Evolutionary conservation across 2,888 invertebrate species (phyloP).

Genomic region (Lepidocyrtinus sp.): DNA sequence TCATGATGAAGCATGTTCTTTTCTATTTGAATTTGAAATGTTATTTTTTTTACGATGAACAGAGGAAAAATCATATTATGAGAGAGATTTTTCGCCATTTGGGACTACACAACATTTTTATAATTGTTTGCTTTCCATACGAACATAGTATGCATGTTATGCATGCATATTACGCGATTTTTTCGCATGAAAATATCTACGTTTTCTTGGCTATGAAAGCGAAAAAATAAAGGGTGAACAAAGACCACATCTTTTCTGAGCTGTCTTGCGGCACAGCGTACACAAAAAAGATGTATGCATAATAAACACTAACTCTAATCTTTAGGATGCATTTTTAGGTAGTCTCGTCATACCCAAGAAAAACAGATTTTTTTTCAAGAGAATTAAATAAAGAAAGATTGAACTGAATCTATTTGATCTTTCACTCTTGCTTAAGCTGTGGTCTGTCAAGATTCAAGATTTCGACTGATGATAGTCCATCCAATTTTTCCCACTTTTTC

Average conservation of each 20-base stretch:
- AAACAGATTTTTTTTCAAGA: constrained; percentile 14
- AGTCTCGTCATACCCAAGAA: too few relatives aligned
- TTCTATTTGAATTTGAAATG: neutral
- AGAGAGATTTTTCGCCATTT: constrained; percentile 4
- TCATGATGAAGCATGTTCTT: neutral
- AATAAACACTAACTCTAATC: constrained; percentile 6
- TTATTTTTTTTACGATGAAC: neutral
- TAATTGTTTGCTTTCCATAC: constrained; percentile 12
- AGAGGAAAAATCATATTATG: neutral
- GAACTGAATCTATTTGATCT: neutral
- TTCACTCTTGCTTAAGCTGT: constrained; percentile 5
- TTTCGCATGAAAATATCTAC: neutral
- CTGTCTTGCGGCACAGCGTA: constrained; percentile 2
- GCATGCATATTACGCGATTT: constrained; percentile 42
- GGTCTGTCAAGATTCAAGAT: constrained; percentile 59
- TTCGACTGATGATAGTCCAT: constrained; percentile 51
- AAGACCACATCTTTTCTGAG: neutral
- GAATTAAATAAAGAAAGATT: neutral
- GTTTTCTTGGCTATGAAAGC: constrained; percentile 10
- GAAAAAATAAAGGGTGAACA: neutral
- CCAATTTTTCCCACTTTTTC: constrained; percentile 25
- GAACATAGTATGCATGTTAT: constrained; percentile 9
- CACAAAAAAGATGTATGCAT: constrained; percentile 17
- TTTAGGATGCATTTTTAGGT: too few relatives aligned
- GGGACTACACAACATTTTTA: neutral